Evolutionary conservation across 2,888 invertebrate species (phyloP).

Genomic region (Tetrapedia diversipes): DNA sequence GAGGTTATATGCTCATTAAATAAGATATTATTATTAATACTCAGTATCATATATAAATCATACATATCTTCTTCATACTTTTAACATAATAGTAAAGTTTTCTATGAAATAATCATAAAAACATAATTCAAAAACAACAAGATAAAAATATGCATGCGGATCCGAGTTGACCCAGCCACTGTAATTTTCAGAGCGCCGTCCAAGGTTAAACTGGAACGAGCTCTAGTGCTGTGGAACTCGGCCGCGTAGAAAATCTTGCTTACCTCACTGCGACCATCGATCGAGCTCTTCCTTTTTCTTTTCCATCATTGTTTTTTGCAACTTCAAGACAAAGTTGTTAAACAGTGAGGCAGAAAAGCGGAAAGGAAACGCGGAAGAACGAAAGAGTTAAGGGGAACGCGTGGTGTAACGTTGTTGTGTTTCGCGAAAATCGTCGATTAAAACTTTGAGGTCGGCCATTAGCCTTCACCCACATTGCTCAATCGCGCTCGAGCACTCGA

Average conservation of each 20-base stretch:
- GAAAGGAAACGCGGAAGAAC: background rate
- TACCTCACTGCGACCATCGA: background rate
- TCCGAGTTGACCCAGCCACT: no score
- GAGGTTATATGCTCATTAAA: no score
- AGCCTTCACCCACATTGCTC: constrained; percentile 75
- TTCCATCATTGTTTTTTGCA: background rate
- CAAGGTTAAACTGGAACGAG: no score
- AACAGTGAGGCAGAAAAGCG: background rate
- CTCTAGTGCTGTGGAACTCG: background rate
- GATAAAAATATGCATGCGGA: no score
- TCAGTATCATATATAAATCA: no score
- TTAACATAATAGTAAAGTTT: no score
- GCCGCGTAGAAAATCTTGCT: background rate
- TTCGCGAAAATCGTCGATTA: constrained; percentile 74
- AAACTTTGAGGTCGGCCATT: constrained; percentile 75
- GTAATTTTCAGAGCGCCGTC: no score
- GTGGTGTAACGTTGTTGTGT: constrained; percentile 40
- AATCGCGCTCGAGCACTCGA: constrained; percentile 54
- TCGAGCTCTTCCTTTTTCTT: background rate
- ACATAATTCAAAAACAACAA: no score
- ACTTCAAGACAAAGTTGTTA: constrained; percentile 38
- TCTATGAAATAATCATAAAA: no score
- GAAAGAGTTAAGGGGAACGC: background rate
- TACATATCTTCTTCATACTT: no score
- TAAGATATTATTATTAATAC: no score